Conservation (phyloP, 1,140 invertebrate genomes). For the Solen grandis region DNA sequence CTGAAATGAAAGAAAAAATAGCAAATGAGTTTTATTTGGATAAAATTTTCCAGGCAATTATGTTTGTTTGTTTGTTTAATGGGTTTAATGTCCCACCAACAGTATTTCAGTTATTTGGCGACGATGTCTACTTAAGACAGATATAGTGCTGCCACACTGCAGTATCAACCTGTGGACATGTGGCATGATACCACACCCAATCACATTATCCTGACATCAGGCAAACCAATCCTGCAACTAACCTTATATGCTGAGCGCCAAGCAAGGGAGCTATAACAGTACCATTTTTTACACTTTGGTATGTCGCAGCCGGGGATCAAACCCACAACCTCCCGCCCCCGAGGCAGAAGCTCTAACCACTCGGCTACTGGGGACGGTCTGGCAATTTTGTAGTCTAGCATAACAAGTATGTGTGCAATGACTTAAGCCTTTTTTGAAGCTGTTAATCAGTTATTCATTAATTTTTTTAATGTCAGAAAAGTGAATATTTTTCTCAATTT, state of each 20-base stretch:
- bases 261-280: not conserved
- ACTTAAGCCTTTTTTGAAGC: no score
- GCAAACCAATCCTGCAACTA: not conserved
- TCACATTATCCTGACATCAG: not conserved
- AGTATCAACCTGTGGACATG: not conserved
- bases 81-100: not conserved
- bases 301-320: not conserved
- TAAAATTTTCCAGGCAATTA: no score
- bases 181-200: not conserved
- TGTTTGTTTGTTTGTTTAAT: not conserved
- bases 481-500: no score
- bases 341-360: not conserved
- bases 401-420: no score
- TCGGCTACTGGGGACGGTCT: not conserved
- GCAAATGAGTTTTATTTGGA: no score
- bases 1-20: conserved; percentile 59
- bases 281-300: not conserved
- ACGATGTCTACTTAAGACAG: not conserved
- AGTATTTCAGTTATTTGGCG: not conserved
- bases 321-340: not conserved
- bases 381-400: no score
- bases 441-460: no score
- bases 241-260: not conserved
- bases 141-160: not conserved
- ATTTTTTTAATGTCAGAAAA: no score